A percentile compares a stretch with the other conserved stretches of the same genome.
Evolutionary conservation across 2,113 vertebrate genomes (phyloP).

Genomic region (Chloroceryle aenea): DNA sequence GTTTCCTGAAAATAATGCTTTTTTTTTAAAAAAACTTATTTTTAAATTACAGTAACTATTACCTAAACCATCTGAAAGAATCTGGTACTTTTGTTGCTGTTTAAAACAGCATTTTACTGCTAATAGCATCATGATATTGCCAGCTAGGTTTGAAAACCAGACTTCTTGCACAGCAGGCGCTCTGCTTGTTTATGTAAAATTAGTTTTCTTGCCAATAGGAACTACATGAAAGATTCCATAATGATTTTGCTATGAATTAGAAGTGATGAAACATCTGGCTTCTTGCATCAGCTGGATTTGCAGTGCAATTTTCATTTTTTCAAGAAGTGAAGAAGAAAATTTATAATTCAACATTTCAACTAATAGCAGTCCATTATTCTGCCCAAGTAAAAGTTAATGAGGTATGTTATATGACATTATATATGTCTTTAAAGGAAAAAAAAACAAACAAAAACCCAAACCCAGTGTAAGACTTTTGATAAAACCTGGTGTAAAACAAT

Average conservation of each 20-base stretch:
- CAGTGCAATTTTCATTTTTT: background rate
- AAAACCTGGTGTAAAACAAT: background rate
- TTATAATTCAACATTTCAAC: background rate
- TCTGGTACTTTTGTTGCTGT: background rate
- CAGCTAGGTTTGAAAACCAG: background rate
- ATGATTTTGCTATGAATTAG: background rate
- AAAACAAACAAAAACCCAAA: background rate
- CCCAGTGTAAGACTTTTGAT: background rate
- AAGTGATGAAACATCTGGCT: background rate
- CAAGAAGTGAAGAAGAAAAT: background rate
- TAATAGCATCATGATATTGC: background rate
- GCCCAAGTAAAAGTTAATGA: background rate
- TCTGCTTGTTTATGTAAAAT: background rate
- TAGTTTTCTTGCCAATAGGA: background rate
- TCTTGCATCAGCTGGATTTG: background rate
- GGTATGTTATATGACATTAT: fast-evolving
- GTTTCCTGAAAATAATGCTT: background rate
- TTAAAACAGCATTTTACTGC: background rate
- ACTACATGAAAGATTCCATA: background rate
- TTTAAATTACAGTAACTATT: background rate
- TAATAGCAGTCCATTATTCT: background rate
- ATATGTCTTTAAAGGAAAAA: background rate
- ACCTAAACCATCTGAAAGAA: background rate
- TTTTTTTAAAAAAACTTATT: background rate
- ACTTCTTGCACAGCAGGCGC: background rate